phyloP scores from a whole-genome alignment of 2,888 invertebrate genomes.

The Ceriagrion tenellum region DNA sequence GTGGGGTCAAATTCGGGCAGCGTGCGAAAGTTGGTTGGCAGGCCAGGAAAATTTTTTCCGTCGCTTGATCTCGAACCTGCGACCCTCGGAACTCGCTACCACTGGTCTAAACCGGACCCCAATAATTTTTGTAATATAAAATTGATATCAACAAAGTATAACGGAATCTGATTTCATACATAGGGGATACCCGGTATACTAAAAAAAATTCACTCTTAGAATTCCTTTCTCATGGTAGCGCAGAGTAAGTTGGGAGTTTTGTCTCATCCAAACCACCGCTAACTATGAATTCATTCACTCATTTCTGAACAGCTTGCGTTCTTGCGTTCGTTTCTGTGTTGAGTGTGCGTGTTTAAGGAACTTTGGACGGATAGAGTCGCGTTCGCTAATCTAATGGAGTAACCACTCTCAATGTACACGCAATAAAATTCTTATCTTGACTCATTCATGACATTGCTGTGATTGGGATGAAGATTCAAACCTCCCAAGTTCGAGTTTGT shows the following conservation, averaged over 20 bases:
- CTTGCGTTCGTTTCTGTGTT: neutral
- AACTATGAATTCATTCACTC: neutral
- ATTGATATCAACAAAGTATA: too few relatives aligned
- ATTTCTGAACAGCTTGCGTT: neutral
- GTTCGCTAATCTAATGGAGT: neutral
- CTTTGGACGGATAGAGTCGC: neutral
- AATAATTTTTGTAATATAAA: too few relatives aligned
- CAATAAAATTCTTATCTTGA: neutral
- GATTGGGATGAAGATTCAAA: neutral
- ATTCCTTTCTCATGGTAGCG: too few relatives aligned
- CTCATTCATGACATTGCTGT: neutral
- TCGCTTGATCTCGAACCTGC: too few relatives aligned
- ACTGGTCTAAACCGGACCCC: too few relatives aligned
- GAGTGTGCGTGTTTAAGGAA: neutral
- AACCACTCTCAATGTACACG: neutral
- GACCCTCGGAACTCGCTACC: too few relatives aligned
- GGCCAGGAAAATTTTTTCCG: too few relatives aligned
- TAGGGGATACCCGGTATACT: too few relatives aligned
- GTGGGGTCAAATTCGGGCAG: too few relatives aligned
- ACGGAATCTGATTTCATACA: too few relatives aligned
- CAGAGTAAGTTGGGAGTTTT: neutral
- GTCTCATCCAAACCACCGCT: neutral
- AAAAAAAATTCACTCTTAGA: too few relatives aligned
- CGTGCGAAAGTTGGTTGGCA: too few relatives aligned
- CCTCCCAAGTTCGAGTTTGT: neutral